Base-by-base conservation (phyloP, 1,140 invertebrate genomes). In the Bombus sylvicola region DNA sequence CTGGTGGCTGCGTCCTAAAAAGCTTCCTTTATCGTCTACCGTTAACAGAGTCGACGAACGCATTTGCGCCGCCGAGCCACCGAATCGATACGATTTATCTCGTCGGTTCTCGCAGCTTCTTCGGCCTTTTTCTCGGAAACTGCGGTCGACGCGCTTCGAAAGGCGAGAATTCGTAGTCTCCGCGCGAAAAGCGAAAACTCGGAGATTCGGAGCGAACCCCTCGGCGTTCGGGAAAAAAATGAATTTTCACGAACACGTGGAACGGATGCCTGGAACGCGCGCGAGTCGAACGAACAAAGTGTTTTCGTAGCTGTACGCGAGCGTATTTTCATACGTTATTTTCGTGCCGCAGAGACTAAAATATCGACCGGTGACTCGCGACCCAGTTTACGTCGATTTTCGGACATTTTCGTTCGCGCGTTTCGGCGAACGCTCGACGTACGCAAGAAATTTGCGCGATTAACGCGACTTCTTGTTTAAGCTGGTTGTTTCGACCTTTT, bases 151-250 rank as follows among this genome's bases (percentile, higher is more conserved):
- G 25, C 28, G 22, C 3, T n/a, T n/a, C 4, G 28, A n/a, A n/a
- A 12, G 25, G 25, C 10, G 22, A 28, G 22, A 28, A 8, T 59
- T 59, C 57, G 57, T 12, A 28, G 43, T 47, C 43, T 15, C 0
- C 43, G 43, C 57, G 57, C 25, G 57, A 18, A 3, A 13, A 62
- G 12, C 47, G 47, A 47, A 6, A 6, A 6, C 47, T 53, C 47
- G 18, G 0, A 22, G 5, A 6, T 22, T 22, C 47, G 0, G 3
- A 12, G 9, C 12, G 4, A 4, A n/a, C 34, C 34, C 0, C 2
- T 47, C 0, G 8, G 25, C 28, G 8, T 62, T 28, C 25, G 25
- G 25, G 1, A 0, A 3, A 12, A 4, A 12, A 62, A n/a, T 4
- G 12, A 62, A 62, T 12, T 62, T 4, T n/a, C 59, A 3, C 28